Conservation (phyloP, 2,888 invertebrate species). For the Ceramica pisi region DNA sequence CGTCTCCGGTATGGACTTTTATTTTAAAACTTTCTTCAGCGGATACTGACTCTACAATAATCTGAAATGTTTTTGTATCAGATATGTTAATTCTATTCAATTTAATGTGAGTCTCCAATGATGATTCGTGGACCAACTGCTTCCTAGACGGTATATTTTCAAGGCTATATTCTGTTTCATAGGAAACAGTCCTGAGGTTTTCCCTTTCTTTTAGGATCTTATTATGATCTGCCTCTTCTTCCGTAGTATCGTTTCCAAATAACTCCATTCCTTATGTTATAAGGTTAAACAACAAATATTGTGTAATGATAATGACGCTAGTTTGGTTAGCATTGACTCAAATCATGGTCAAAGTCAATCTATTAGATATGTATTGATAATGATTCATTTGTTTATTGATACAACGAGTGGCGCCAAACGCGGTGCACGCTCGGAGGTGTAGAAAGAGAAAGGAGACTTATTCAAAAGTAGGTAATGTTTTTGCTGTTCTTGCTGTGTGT, state of each 20-base stretch:
- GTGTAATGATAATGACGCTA: conserved; percentile 41
- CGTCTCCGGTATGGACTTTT: conserved; percentile 71
- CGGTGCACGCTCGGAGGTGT: conserved; percentile 83
- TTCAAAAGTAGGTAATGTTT: conserved; percentile 91
- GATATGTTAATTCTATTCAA: background rate
- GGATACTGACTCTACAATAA: conserved; percentile 45
- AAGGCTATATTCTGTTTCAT: background rate
- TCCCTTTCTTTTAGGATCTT: background rate
- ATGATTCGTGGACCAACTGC: background rate
- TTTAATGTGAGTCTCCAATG: background rate
- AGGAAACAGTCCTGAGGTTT: background rate
- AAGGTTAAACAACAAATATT: conserved; percentile 47
- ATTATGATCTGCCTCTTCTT: background rate
- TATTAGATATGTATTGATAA: conserved; percentile 69
- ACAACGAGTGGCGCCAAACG: conserved; percentile 82
- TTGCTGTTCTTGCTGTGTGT: conserved; percentile 83
- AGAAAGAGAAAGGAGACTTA: conserved; percentile 91
- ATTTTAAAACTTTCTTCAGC: conserved; percentile 75
- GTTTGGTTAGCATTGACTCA: conserved; percentile 68
- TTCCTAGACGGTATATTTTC: background rate
- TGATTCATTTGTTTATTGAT: conserved; percentile 78
- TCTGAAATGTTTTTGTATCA: conserved; percentile 31
- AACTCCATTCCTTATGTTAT: conserved; percentile 12
- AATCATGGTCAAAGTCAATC: conserved; percentile 76
- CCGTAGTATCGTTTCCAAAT: background rate